These are phyloP conservation scores for Drosophila paulistorum DNA, from an alignment of 1,140 invertebrate species.

Conservation along the genomic window DNA sequence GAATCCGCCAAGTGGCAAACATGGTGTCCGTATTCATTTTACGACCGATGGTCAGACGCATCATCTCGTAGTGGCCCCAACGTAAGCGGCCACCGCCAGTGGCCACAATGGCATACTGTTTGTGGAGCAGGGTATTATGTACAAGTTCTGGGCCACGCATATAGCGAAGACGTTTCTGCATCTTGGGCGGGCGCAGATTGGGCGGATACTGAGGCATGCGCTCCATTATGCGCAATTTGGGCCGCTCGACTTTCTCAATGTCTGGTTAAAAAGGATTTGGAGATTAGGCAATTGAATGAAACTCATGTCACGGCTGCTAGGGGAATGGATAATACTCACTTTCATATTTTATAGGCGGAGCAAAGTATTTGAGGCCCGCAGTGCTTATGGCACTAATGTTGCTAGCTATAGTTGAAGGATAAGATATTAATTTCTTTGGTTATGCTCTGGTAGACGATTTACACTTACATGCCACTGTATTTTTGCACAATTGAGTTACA, in stretches of 20 bases:
- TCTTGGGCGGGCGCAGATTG: slow-evolving; percentile 89
- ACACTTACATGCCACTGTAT: slow-evolving; percentile 40
- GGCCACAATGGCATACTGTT: slow-evolving; percentile 96
- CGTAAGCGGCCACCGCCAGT: slow-evolving; percentile 91
- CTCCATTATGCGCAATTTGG: slow-evolving; percentile 87
- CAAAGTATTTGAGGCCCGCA: slow-evolving; percentile 86
- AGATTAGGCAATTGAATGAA: not conserved
- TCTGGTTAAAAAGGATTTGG: slow-evolving; percentile 83
- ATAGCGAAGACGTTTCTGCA: slow-evolving; percentile 90
- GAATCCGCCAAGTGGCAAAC: slow-evolving; percentile 98
- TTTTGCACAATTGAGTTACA: slow-evolving; percentile 51
- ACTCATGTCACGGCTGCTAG: not conserved
- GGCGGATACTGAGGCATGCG: slow-evolving; percentile 89
- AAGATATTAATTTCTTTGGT: not conserved
- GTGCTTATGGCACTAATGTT: slow-evolving; percentile 51
- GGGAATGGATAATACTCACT: slow-evolving; percentile 82
- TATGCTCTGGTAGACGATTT: not conserved
- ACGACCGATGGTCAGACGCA: slow-evolving; percentile 87
- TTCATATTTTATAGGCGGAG: slow-evolving; percentile 85
- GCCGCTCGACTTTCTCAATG: slow-evolving; percentile 89
- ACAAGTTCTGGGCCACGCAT: slow-evolving; percentile 95
- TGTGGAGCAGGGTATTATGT: slow-evolving; percentile 93
- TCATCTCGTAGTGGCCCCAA: slow-evolving; percentile 93
- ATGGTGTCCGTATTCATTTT: slow-evolving; percentile 90
- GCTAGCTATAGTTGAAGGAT: slow-evolving; percentile 30